Base-by-base conservation (phyloP, 2,888 invertebrate genomes). In the Drosophila greeni region DNA sequence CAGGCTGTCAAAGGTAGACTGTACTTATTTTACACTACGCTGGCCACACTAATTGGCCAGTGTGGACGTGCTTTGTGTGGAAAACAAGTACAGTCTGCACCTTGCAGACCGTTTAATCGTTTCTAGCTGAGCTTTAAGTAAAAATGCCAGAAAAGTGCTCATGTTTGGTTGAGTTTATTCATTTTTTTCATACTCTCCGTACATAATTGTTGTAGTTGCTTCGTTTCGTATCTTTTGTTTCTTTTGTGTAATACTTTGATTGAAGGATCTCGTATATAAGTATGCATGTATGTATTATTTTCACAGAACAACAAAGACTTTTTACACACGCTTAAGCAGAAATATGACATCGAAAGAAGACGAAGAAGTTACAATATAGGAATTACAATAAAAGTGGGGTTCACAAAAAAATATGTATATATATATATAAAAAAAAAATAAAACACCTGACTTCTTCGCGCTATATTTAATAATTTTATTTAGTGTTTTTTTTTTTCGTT, bases 231-330 rank as follows among this genome's bases (percentile, higher is more conserved):
- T 40, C 45, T 29, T 23, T 24, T 33, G 29, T 48, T 45, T 53
- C 54, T 31, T 24, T 43, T 49, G 53, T 75, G 65, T 84, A 84
- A 84, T 84, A 86, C 85, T 84, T 84, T 82, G 74, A 80, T 79
- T 85, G 76, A 75, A 77, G 86, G 86, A 85, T 75, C 75, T 74
- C 73, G 67, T 66, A 70, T 70, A 65, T 69, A 65, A 47, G 58
- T 59, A 71, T 66, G 66, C 49, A 59, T 51, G 62, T 69, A 45
- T 48, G 29, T 43, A 14, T 47, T 42, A 37, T 37, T 34, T 51
- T 39, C 36, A 53, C 66, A 66, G 18, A 67, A 57, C 33, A 55
- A 66, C 37, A 66, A 64, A 47, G 33, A 40, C 36, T 56, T 67
- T 67, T 36, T 57, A 65, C 57, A 67, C 70, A 67, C 58, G 16